phyloP scores from a whole-genome alignment of 2,888 invertebrate genomes.

The Ennomos quercinarius region DNA sequence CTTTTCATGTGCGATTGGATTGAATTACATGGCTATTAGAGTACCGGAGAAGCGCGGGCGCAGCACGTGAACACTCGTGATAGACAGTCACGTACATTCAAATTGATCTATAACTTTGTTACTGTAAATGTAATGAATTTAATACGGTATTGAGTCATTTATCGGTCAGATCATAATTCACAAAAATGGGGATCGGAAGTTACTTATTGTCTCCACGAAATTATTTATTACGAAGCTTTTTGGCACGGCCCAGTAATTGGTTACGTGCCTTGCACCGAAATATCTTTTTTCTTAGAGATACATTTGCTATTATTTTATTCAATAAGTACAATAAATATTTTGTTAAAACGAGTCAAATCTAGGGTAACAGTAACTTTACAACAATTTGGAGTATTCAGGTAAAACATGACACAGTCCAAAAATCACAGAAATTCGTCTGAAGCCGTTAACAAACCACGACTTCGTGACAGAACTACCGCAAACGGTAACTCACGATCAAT shows the following conservation, averaged over 20 bases:
- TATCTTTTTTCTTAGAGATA: not conserved
- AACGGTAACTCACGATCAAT: constrained; percentile 37
- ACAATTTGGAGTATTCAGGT: constrained; percentile 19
- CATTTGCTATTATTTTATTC: no score
- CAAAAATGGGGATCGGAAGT: constrained; percentile 21
- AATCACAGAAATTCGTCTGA: constrained; percentile 25
- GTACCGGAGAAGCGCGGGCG: constrained; percentile 52
- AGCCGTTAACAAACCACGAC: constrained; percentile 39
- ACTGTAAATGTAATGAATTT: constrained; percentile 45
- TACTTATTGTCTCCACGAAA: constrained; percentile 2
- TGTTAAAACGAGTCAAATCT: not conserved
- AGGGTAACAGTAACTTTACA: constrained; percentile 22
- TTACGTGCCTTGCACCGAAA: constrained; percentile 3
- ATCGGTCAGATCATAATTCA: constrained; percentile 15
- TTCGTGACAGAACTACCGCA: constrained; percentile 36
- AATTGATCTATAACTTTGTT: constrained; percentile 49
- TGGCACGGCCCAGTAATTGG: not conserved
- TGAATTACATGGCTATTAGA: constrained; percentile 71
- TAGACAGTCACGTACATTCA: constrained; percentile 48
- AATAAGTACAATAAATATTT: no score
- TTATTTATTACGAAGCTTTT: not conserved
- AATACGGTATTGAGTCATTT: constrained; percentile 34
- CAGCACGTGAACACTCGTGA: constrained; percentile 48
- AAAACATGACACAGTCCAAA: constrained; percentile 29
- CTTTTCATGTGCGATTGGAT: constrained; percentile 44